Evolutionary conservation across 2,888 invertebrate genomes (phyloP).

Genomic region (Notodonta dromedarius): DNA sequence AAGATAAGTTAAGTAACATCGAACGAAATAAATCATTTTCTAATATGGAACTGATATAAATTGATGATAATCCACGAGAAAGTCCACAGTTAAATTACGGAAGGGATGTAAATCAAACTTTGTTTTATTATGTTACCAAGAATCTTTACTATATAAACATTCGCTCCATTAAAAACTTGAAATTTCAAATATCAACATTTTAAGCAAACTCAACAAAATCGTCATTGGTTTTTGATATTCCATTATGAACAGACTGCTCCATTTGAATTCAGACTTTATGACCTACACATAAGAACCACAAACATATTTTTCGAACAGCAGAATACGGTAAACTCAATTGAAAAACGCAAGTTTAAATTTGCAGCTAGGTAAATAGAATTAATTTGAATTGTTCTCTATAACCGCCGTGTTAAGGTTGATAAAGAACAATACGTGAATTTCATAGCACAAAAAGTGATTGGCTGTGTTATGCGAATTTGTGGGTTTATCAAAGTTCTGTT

Average conservation of each 20-base stretch:
- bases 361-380: background rate
- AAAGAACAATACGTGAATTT: slow-evolving; percentile 3
- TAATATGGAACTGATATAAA: slow-evolving; percentile 6
- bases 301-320: slow-evolving; percentile 21
- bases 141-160: slow-evolving; percentile 45
- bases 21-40: too few relatives aligned
- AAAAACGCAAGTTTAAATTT: slow-evolving; percentile 23
- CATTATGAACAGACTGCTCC: slow-evolving; percentile 4
- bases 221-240: slow-evolving; percentile 13
- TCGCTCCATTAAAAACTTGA: slow-evolving; percentile 52
- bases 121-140: slow-evolving; percentile 38
- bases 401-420: slow-evolving; percentile 2
- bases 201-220: slow-evolving; percentile 50
- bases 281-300: slow-evolving; percentile 12
- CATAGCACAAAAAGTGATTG: slow-evolving; percentile 7
- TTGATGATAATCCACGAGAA: slow-evolving; percentile 12
- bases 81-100: slow-evolving; percentile 27
- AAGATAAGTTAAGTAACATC: too few relatives aligned
- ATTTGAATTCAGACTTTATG: slow-evolving; percentile 30
- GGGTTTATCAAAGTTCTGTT: slow-evolving; percentile 54
- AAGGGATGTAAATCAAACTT: slow-evolving; percentile 38
- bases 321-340: slow-evolving; percentile 25
- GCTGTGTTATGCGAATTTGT: slow-evolving; percentile 43
- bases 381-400: background rate
- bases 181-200: slow-evolving; percentile 61